Evolutionary conservation across 2,797 vertebrate species (phyloP).

Genomic region (Parauchenoglanis punctatus): DNA sequence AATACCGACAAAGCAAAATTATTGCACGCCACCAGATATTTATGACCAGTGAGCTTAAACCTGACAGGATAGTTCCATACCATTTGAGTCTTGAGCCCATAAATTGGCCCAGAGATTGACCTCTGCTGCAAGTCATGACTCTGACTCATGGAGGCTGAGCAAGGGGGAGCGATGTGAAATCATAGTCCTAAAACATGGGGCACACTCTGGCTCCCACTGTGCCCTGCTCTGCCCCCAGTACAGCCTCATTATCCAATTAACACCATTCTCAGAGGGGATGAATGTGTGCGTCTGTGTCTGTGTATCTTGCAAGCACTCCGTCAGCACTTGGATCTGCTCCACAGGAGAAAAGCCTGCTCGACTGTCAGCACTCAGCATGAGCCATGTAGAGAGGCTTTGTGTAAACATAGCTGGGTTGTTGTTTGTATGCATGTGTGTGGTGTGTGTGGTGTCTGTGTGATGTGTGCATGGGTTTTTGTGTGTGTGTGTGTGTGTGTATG

Average conservation of each 20-base stretch:
- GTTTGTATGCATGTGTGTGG: slow-evolving; percentile 1
- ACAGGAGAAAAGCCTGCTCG: slow-evolving; percentile 29
- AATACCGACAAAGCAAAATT: slow-evolving; percentile 61
- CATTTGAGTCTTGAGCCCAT: slow-evolving; percentile 67
- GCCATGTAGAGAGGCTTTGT: slow-evolving; percentile 44
- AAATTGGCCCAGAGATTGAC: slow-evolving; percentile 69
- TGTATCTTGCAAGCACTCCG: slow-evolving; percentile 42
- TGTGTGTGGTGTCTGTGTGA: slow-evolving; percentile 8
- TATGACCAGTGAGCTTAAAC: slow-evolving; percentile 61
- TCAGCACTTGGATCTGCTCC: slow-evolving; percentile 39
- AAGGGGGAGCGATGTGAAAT: slow-evolving; percentile 15
- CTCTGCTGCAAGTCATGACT: slow-evolving; percentile 58
- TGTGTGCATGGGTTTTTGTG: slow-evolving; percentile 1
- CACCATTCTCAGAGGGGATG: slow-evolving; percentile 30
- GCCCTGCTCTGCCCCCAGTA: slow-evolving; percentile 32
- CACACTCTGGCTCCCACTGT: slow-evolving; percentile 1
- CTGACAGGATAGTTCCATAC: slow-evolving; percentile 63
- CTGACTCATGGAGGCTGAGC: slow-evolving; percentile 18
- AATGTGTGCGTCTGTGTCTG: slow-evolving; percentile 29
- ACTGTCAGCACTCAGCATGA: slow-evolving; percentile 49
- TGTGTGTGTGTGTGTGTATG: slow-evolving; percentile 17
- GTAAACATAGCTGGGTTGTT: slow-evolving; percentile 47
- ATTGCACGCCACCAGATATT: slow-evolving; percentile 62
- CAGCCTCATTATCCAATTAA: slow-evolving; percentile 52
- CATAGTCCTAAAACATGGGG: slow-evolving; percentile 31